These are phyloP conservation scores for Homalodisca vitripennis DNA, from an alignment of 1,140 invertebrate species.

Conservation along the genomic window DNA sequence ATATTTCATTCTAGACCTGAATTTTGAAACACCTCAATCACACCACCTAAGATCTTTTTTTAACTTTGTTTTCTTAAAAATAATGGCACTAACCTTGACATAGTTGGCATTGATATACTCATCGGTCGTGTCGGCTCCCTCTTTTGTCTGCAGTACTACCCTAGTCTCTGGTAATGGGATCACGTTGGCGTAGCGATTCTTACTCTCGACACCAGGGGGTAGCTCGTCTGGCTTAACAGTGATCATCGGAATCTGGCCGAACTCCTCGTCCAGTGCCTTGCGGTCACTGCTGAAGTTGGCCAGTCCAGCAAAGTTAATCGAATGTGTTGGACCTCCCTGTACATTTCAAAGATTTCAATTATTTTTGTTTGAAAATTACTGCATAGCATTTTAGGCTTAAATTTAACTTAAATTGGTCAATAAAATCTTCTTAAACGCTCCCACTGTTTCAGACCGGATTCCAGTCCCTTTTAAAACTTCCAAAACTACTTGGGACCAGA, in stretches of 20 bases:
- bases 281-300: slow-evolving; percentile 69
- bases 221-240: slow-evolving; percentile 77
- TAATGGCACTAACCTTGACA: slow-evolving; percentile 62
- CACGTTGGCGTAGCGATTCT: slow-evolving; percentile 93
- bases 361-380: too few relatives aligned
- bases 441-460: too few relatives aligned
- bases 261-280: slow-evolving; percentile 75
- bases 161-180: slow-evolving; percentile 87
- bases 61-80: too few relatives aligned
- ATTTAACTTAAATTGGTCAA: too few relatives aligned
- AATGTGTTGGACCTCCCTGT: slow-evolving; percentile 67
- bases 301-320: slow-evolving; percentile 71
- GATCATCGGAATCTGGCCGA: slow-evolving; percentile 72
- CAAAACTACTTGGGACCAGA: too few relatives aligned
- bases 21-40: too few relatives aligned
- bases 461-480: neutral
- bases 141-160: slow-evolving; percentile 54
- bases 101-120: slow-evolving; percentile 94
- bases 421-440: too few relatives aligned
- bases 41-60: too few relatives aligned
- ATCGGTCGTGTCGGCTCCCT: slow-evolving; percentile 55
- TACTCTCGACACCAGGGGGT: slow-evolving; percentile 80
- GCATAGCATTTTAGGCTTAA: too few relatives aligned
- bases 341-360: too few relatives aligned
- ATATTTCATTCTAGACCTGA: too few relatives aligned